Evolutionary conservation across 2,113 vertebrate genomes (phyloP).

Genomic region (Phocoena phocoena): DNA sequence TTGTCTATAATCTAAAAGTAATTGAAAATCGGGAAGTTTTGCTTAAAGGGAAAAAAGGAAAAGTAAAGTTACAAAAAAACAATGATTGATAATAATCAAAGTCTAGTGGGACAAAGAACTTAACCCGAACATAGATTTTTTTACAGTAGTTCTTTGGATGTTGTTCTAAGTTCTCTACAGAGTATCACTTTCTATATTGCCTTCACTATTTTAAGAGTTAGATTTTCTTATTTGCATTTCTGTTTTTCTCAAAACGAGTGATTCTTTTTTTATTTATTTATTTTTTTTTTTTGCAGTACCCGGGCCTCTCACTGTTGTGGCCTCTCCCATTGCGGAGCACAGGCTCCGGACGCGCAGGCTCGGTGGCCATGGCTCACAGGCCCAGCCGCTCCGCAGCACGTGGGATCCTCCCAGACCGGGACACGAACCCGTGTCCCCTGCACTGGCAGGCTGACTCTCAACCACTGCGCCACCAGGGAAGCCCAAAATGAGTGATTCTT

Average conservation of each 20-base stretch:
- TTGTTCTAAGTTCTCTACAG: neutral
- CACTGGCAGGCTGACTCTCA: too few relatives aligned
- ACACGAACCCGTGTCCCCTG: too few relatives aligned
- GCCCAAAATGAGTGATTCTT: neutral
- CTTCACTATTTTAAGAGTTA: neutral
- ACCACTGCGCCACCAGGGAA: too few relatives aligned
- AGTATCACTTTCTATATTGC: neutral
- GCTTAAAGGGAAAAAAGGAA: slow-evolving; percentile 19
- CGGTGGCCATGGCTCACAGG: accelerated
- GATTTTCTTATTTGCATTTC: neutral
- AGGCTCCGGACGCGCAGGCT: too few relatives aligned
- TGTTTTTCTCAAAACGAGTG: neutral
- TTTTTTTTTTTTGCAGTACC: too few relatives aligned
- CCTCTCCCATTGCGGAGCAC: too few relatives aligned
- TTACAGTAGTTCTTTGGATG: neutral
- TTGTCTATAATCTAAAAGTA: neutral
- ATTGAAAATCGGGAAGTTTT: neutral
- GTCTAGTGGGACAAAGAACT: neutral
- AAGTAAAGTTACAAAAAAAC: neutral
- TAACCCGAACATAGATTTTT: neutral
- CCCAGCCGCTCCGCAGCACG: too few relatives aligned
- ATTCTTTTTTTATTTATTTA: neutral
- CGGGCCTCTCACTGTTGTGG: too few relatives aligned
- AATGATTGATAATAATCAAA: neutral
- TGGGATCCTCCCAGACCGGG: too few relatives aligned